A percentile compares a stretch with the other conserved stretches of the same genome.
Evolutionary conservation across 2,888 invertebrate genomes (phyloP).

Genomic region (Clepsis dumicolana): DNA sequence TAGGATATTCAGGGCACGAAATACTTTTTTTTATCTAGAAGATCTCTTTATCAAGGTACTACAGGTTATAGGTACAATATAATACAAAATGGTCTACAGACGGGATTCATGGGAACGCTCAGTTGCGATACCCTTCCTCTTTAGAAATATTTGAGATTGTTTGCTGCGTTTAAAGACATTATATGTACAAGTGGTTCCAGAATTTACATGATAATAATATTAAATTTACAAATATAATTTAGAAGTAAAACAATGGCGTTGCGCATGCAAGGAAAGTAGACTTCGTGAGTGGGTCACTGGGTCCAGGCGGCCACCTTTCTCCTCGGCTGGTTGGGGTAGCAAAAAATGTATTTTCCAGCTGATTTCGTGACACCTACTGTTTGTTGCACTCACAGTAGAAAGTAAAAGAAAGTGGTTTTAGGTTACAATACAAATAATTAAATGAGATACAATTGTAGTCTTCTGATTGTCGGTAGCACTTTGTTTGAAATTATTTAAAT

Average conservation of each 20-base stretch:
- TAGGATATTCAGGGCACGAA: conserved; percentile 9
- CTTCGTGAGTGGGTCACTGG: conserved; percentile 72
- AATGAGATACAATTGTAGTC: conserved; percentile 49
- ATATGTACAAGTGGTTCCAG: not conserved
- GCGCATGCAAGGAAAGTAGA: conserved; percentile 70
- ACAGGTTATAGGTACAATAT: too few species aligned
- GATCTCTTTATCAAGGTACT: conserved; percentile 7
- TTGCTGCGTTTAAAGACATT: not conserved
- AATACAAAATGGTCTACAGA: not conserved
- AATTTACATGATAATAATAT: conserved; percentile 14
- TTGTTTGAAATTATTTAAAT: not conserved
- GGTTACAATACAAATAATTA: conserved; percentile 49
- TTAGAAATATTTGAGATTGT: not conserved
- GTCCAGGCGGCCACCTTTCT: conserved; percentile 76
- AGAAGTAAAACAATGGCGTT: conserved; percentile 60
- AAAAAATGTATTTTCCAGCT: conserved; percentile 60
- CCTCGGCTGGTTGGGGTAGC: conserved; percentile 52
- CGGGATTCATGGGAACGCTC: not conserved
- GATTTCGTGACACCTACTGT: conserved; percentile 62
- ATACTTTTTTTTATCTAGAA: not conserved
- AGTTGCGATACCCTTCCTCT: not conserved
- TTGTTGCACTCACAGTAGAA: conserved; percentile 53
- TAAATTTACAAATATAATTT: conserved; percentile 45
- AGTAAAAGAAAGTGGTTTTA: conserved; percentile 58
- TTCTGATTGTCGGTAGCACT: conserved; percentile 27